Percentiles rank a stretch among this genome's conserved stretches.
Evolutionary conservation across 2,888 invertebrate genomes (phyloP).

Genomic region (Myopa testacea): DNA sequence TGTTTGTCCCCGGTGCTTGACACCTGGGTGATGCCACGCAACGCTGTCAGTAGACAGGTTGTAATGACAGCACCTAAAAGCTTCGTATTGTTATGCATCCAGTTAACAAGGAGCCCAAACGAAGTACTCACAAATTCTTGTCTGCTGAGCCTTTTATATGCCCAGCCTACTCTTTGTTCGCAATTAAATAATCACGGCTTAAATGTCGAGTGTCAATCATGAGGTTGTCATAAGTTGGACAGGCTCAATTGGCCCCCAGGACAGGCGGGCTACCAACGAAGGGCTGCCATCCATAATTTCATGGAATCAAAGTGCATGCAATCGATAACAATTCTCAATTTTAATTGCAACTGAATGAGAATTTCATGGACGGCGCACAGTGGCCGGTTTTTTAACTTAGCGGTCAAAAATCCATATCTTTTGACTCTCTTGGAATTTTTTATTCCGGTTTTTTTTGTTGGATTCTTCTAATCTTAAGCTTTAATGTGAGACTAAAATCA

Average conservation of each 20-base stretch:
- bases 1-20: constrained; percentile 50
- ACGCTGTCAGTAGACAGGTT: constrained; percentile 4
- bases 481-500: too few species aligned
- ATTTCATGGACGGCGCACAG: not conserved
- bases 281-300: not conserved
- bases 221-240: constrained; percentile 31
- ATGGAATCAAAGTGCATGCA: constrained; percentile 5
- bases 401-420: too few species aligned
- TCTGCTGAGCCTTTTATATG: constrained; percentile 4
- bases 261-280: not conserved
- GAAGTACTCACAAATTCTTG: not conserved
- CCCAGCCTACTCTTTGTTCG: not conserved
- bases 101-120: not conserved
- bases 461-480: too few species aligned
- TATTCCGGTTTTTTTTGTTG: too few species aligned
- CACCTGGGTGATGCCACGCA: constrained; percentile 11
- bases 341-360: constrained; percentile 30
- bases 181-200: constrained; percentile 34
- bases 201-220: constrained; percentile 36
- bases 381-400: too few species aligned
- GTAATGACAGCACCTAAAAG: not conserved
- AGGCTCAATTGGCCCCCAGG: constrained; percentile 16
- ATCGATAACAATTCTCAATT: constrained; percentile 12
- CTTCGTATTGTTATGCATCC: not conserved
- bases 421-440: too few species aligned